phyloP scores from a whole-genome alignment of 1,140 invertebrate genomes.

The Drosophila persimilis region DNA sequence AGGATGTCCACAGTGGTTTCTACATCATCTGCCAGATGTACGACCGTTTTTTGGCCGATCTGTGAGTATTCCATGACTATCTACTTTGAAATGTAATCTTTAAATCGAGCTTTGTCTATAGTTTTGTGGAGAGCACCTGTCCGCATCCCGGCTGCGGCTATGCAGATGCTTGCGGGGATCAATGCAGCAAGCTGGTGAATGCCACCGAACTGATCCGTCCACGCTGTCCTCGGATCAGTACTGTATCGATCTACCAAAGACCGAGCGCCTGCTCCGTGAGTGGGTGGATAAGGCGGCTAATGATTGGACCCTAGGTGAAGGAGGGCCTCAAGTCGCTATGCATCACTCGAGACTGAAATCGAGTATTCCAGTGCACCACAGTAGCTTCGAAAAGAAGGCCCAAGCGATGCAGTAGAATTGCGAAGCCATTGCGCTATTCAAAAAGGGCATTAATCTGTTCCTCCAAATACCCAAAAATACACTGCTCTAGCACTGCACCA shows the following conservation, averaged over 20 bases:
- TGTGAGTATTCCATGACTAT: slow-evolving; percentile 67
- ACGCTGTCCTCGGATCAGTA: slow-evolving; percentile 95
- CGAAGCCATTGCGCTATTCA: too few relatives aligned
- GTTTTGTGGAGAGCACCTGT: slow-evolving; percentile 98
- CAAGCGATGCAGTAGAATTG: too few relatives aligned
- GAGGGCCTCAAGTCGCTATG: slow-evolving; percentile 97
- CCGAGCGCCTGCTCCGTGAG: slow-evolving; percentile 89
- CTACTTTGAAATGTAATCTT: not conserved
- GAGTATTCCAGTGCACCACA: slow-evolving; percentile 98
- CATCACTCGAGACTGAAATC: slow-evolving; percentile 99
- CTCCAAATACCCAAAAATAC: too few relatives aligned
- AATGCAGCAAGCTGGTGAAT: slow-evolving; percentile 98
- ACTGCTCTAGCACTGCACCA: too few relatives aligned
- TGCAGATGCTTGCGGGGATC: slow-evolving; percentile 97
- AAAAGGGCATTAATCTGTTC: too few relatives aligned
- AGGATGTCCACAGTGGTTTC: slow-evolving; percentile 91
- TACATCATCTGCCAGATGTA: slow-evolving; percentile 95
- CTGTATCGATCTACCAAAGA: slow-evolving; percentile 96
- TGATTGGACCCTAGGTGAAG: slow-evolving; percentile 97
- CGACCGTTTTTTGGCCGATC: slow-evolving; percentile 91
- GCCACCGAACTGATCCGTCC: slow-evolving; percentile 95
- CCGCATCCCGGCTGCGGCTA: slow-evolving; percentile 94
- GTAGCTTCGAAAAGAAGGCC: slow-evolving; percentile 90
- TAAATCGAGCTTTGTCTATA: slow-evolving; percentile 6
- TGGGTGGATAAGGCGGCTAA: slow-evolving; percentile 88